A percentile compares a stretch with the other conserved stretches of the same genome.
phyloP scores from a whole-genome alignment of 1,140 invertebrate genomes.

The Thereuonema tuberculata region DNA sequence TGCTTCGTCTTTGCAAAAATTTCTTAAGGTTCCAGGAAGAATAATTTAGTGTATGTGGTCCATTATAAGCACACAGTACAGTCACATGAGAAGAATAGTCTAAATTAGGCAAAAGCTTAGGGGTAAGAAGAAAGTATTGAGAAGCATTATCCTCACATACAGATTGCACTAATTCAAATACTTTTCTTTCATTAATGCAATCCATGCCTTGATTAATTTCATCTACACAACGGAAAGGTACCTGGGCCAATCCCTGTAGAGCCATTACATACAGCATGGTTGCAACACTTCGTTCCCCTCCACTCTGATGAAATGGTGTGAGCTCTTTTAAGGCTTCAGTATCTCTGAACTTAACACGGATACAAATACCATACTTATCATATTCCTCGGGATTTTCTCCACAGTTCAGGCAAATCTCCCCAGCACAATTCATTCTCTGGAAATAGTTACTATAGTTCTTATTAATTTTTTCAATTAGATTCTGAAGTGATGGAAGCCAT shows the following conservation, averaged over 20 bases:
- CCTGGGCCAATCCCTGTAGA: slow-evolving; percentile 63
- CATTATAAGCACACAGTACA: no score
- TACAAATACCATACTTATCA: slow-evolving; percentile 68
- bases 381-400: slow-evolving; percentile 51
- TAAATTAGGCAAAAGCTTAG: slow-evolving; percentile 80
- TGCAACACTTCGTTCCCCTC: slow-evolving; percentile 84
- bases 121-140: slow-evolving; percentile 87
- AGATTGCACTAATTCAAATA: slow-evolving; percentile 71
- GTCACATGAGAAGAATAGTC: no score
- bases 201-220: slow-evolving; percentile 98
- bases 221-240: slow-evolving; percentile 89
- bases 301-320: slow-evolving; percentile 68
- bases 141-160: slow-evolving; percentile 48
- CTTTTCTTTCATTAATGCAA: slow-evolving; percentile 66
- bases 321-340: slow-evolving; percentile 57
- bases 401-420: slow-evolving; percentile 52
- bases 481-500: no score
- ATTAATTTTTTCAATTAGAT: slow-evolving; percentile 51
- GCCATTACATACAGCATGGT: slow-evolving; percentile 83
- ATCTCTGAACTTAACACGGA: slow-evolving; percentile 74
- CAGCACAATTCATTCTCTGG: slow-evolving; percentile 62
- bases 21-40: no score
- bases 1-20: no score
- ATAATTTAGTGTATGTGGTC: no score
- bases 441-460: slow-evolving; percentile 57